Evolutionary conservation across 2,113 vertebrate species (phyloP).

Genomic region (Epinephelus lanceolatus): DNA sequence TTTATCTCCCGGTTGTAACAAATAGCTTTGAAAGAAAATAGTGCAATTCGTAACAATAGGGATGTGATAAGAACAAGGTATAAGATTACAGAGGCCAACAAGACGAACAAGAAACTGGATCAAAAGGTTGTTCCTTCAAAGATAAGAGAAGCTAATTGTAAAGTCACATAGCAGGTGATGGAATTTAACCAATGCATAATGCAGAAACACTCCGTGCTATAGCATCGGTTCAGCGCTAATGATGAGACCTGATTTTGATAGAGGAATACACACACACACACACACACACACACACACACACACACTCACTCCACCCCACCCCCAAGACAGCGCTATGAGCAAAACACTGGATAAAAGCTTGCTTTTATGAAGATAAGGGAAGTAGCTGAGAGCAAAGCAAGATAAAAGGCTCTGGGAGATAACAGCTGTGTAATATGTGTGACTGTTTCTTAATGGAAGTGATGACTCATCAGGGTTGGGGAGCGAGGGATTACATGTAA

Average conservation of each 20-base stretch:
- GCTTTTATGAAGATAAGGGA: slow-evolving; percentile 67
- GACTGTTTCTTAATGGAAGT: slow-evolving; percentile 71
- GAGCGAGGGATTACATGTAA: slow-evolving; percentile 55
- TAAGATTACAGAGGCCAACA: slow-evolving; percentile 58
- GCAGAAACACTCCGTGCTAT: not conserved
- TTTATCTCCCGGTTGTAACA: slow-evolving; percentile 59
- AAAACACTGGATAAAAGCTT: slow-evolving; percentile 53
- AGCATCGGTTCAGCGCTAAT: slow-evolving; percentile 20
- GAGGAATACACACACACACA: slow-evolving; percentile 11
- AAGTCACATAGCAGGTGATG: slow-evolving; percentile 33
- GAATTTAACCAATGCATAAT: slow-evolving; percentile 17
- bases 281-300: slow-evolving; percentile 36
- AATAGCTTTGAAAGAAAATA: slow-evolving; percentile 63
- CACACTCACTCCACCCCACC: slow-evolving; percentile 15
- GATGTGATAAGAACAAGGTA: slow-evolving; percentile 52
- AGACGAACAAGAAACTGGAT: slow-evolving; percentile 38
- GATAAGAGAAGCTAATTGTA: slow-evolving; percentile 55
- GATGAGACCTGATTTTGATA: slow-evolving; percentile 35
- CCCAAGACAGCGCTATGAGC: slow-evolving; percentile 50
- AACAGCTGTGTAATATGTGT: slow-evolving; percentile 69
- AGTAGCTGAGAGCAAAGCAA: slow-evolving; percentile 53
- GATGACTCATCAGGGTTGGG: slow-evolving; percentile 58
- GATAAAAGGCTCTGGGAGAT: slow-evolving; percentile 63
- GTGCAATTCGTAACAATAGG: slow-evolving; percentile 31
- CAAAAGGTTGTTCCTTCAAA: slow-evolving; percentile 47